phyloP scores from a whole-genome alignment of 2,888 invertebrate genomes.

The Xanthia togata region DNA sequence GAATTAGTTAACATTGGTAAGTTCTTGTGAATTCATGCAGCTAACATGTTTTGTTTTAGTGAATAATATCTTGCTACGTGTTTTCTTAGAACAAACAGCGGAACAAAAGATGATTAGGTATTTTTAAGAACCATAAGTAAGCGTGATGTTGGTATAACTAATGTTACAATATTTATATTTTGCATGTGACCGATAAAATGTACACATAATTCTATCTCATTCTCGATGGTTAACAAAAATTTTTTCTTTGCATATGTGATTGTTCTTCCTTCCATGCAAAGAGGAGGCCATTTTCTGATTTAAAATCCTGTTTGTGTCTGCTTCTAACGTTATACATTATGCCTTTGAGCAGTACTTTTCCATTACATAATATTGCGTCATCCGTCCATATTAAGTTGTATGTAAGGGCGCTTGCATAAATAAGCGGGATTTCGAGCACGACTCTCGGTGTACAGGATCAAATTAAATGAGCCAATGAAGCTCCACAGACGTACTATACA shows the following conservation, averaged over 20 bases:
- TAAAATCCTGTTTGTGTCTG: background rate
- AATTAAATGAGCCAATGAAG: too few relatives aligned
- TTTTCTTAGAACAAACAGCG: constrained; percentile 17
- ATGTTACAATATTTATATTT: constrained; percentile 7
- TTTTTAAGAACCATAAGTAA: constrained; percentile 10
- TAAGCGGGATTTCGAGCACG: background rate
- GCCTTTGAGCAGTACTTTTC: background rate
- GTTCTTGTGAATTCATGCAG: constrained; percentile 55
- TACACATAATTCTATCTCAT: background rate
- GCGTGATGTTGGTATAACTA: background rate
- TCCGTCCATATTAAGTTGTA: background rate
- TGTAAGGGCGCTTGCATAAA: background rate
- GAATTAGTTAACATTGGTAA: constrained; percentile 94
- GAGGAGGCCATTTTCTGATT: background rate
- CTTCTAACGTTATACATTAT: background rate
- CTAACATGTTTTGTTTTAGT: constrained; percentile 1
- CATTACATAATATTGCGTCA: constrained; percentile 1
- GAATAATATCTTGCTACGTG: constrained; percentile 5
- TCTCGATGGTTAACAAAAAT: background rate
- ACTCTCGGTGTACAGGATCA: too few relatives aligned
- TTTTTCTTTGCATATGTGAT: background rate
- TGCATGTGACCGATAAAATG: constrained; percentile 28
- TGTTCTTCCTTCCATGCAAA: background rate
- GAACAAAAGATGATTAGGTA: constrained; percentile 19
- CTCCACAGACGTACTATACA: too few relatives aligned